Base-by-base conservation (phyloP, 1,140 invertebrate species). In the Zaprionus ornatus region DNA sequence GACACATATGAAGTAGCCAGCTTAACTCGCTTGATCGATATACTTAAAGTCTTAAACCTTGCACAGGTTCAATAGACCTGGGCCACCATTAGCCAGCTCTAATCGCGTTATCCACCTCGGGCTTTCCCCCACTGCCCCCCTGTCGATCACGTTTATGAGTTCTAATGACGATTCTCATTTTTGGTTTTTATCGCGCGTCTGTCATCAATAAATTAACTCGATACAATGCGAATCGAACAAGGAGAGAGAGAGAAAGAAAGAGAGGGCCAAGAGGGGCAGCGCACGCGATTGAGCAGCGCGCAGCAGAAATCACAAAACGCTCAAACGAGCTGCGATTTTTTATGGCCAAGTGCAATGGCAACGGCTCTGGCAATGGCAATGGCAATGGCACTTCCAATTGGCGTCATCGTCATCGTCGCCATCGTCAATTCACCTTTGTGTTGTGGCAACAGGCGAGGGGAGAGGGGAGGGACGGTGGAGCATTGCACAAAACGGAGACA, bases 131-230 rank as follows among this genome's bases (percentile, higher is more conserved):
- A 21, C 27, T 55, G 45, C 2, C 40, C 61, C 10, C 70, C 62
- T 81, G 85, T 90, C 82, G 83, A 91, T 91, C 87, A 87, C 64
- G 52, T 74, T 84, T 91, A 91, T 91, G 87, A 91, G 75, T 80
- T 88, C 84, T 91, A 91, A 91, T 91, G 88, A 91, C 82, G 84
- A 74, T 81, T 88, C 84, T 69, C 80, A 81, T 87, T 87, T 87
- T 88, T 86, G 77, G 70, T 84, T 84, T 87, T 91, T 91, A 91
- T 91, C 87, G 76, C 78, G 64, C 78, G 87, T 91, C 87, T 91
- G 83, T 79, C 83, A 91, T 91, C 87, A 91, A 83, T 84, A 87
- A 91, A 91, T 91, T 91, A 91, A 91, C 79, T 91, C 80, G 74
- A 91, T 91, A 91, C 87, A 84, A 91, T 87, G 75, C 40, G 45